Conservation (phyloP, 2,888 invertebrate species). For the Agrochola macilenta region DNA sequence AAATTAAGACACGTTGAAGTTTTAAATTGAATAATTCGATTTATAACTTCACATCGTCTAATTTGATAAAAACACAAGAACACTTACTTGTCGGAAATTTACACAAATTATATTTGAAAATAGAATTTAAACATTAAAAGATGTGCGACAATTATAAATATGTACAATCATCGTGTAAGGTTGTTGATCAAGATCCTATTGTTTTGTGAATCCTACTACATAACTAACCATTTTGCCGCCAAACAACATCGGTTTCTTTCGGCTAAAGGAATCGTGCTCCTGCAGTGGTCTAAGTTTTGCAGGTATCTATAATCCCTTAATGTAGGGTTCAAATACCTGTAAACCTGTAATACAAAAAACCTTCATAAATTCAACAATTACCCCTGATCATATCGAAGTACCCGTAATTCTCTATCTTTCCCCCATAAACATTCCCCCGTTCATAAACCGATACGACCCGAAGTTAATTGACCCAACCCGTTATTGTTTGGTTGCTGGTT, state of each 20-base stretch:
- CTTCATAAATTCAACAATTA: conserved; percentile 20
- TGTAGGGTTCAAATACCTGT: neutral
- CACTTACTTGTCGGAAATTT: too few species aligned
- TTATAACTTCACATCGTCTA: too few species aligned
- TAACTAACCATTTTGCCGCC: too few species aligned
- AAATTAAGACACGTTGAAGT: neutral
- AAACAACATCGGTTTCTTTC: neutral
- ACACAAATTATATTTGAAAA: too few species aligned
- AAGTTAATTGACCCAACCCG: conserved; percentile 71
- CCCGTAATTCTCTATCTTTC: conserved; percentile 44
- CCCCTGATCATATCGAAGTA: conserved; percentile 9
- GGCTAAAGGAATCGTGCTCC: neutral
- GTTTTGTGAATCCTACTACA: neutral
- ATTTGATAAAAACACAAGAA: too few species aligned
- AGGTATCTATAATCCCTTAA: neutral
- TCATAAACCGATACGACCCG: conserved; percentile 58
- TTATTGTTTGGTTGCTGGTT: conserved; percentile 57
- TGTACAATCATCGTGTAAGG: too few species aligned
- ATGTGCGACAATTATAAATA: neutral
- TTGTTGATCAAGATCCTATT: too few species aligned
- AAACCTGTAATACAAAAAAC: neutral
- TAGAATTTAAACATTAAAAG: neutral
- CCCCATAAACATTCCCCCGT: conserved; percentile 46
- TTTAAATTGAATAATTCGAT: neutral
- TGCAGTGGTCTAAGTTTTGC: neutral